Evolutionary conservation across 2,797 vertebrate genomes (phyloP).

Genomic region (Catostomus latipinnis): DNA sequence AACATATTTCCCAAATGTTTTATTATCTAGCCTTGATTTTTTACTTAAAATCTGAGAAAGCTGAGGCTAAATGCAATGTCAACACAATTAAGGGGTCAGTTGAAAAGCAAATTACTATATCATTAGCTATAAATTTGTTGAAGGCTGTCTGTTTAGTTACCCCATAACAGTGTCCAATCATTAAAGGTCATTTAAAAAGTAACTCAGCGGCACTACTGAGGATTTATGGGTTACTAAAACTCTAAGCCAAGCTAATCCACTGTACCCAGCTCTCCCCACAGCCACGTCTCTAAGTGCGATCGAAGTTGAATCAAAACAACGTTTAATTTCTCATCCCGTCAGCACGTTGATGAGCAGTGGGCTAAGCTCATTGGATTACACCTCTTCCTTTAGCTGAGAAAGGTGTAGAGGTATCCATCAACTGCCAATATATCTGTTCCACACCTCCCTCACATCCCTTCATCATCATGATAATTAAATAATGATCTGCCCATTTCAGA

Average conservation of each 20-base stretch:
- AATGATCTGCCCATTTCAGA: constrained; percentile 39
- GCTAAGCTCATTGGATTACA: constrained; percentile 31
- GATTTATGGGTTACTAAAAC: constrained; percentile 41
- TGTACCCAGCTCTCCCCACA: constrained; percentile 18
- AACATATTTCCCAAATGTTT: background rate
- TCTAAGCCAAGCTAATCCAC: constrained; percentile 31
- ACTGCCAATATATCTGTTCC: constrained; percentile 15
- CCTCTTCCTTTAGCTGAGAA: constrained; percentile 29
- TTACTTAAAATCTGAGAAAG: constrained; percentile 2
- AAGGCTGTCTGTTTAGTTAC: constrained; percentile 26
- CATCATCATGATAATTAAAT: constrained; percentile 44
- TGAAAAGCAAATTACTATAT: constrained; percentile 43
- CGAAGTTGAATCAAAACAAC: constrained; percentile 29
- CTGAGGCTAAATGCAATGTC: constrained; percentile 43
- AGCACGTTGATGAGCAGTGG: constrained; percentile 4
- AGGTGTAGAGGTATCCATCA: constrained; percentile 41
- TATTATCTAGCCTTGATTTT: background rate
- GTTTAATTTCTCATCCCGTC: constrained; percentile 30
- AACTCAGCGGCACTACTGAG: background rate
- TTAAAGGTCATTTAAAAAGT: background rate
- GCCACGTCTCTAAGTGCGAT: constrained; percentile 27
- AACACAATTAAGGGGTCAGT: constrained; percentile 33
- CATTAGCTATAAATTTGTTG: constrained; percentile 28
- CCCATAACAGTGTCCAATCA: constrained; percentile 11
- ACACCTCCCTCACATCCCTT: constrained; percentile 28